Evolutionary conservation across 2,888 invertebrate genomes (phyloP), one percentile per base, ranked within the genome.

Genomic region (Lasioglossum morio): DNA sequence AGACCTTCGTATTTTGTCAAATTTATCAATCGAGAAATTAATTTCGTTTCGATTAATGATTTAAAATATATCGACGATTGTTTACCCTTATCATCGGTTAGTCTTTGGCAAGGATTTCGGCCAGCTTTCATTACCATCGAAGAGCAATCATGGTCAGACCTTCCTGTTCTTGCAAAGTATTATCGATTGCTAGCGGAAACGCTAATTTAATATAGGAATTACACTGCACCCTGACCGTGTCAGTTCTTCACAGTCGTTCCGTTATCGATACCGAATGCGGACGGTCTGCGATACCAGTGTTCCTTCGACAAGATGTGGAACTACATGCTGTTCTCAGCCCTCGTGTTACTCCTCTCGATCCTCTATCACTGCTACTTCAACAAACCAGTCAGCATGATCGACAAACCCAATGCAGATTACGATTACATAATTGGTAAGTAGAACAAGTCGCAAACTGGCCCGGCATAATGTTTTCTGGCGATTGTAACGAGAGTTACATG

Each of bases 121-220:
- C 23, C 10, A 2, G 30, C 12, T 8, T 8, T 48, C 72, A 48
- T 73, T 72, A 72, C 48, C 72, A 48, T 48, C 34, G 46, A 30
- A 34, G 46, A 72, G 70, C 46, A 80, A 63, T 80, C 40, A 60
- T 80, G 53, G 48, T 43, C 82, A 82, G n/a, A 37, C 19, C 3
- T 72, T 63, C 23, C 63, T 70, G 46, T 82, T 48, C 57, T 74
- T 81, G 40, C 69, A 81, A 85, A 82, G 77, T 48, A 43, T 60
- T 89, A 91, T 90, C 79, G 90, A 90, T 90, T 83, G 66, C 77
- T n/a, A 75, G 79, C 53, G 63, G 73, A 74, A 66, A 85, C 84
- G 73, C 93, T 94, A 94, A 94, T 94, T 93, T 91, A 94, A 94
- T 94, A 94, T 94, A 92, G 91, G 89, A 92, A 93, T 92, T 91